Conservation (phyloP, 2,797 vertebrate genomes). For the Tapirus indicus region DNA sequence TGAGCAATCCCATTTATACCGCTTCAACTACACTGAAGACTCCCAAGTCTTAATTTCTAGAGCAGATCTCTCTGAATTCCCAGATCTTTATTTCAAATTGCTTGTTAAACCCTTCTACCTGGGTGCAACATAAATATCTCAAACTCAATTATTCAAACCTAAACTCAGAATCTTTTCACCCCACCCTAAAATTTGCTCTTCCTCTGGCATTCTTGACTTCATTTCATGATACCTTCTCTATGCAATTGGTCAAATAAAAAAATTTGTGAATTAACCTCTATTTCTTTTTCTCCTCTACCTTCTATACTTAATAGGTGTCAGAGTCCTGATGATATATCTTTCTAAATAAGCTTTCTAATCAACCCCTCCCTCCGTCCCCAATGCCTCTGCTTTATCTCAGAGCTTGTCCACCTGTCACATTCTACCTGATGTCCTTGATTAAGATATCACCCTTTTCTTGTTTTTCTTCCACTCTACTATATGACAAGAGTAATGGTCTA, state of each 20-base stretch:
- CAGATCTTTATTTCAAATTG: not conserved
- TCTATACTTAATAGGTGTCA: not conserved
- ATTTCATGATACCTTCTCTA: not conserved
- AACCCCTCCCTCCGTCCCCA: not conserved
- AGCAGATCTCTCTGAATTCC: not conserved
- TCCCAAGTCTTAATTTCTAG: not conserved
- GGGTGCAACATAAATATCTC: not conserved
- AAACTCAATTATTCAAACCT: not conserved
- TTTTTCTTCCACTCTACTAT: not conserved
- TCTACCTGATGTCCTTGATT: not conserved
- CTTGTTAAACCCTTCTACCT: not conserved
- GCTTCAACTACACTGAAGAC: not conserved
- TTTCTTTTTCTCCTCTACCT: not conserved
- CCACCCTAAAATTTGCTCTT: not conserved
- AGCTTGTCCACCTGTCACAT: not conserved
- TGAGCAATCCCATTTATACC: not conserved
- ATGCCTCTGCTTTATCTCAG: not conserved
- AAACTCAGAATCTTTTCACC: not conserved
- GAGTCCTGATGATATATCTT: not conserved
- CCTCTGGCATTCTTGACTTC: not conserved
- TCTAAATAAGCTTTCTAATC: not conserved
- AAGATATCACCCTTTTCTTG: not conserved
- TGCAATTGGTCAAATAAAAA: not conserved
- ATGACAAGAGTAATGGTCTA: constrained; percentile 11
- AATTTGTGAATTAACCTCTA: not conserved